Conservation (phyloP, 92 coral and sea anemone species). For the Galaxea fascicularis region DNA sequence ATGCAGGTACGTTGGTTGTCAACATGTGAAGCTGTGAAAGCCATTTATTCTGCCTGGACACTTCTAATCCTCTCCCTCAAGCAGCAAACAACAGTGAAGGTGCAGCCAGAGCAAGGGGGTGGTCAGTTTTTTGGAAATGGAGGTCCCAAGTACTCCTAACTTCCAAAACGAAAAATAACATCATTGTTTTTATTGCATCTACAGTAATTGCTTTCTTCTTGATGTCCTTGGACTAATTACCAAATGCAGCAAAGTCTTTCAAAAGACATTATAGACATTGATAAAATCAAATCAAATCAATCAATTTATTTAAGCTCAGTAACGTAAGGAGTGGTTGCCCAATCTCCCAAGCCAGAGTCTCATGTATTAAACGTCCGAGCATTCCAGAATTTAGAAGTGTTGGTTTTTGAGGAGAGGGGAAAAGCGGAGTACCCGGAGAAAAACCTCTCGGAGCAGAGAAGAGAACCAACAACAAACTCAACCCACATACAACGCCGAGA, state of each 20-base stretch:
- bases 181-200: slow-evolving; percentile 40
- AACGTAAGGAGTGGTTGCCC: no score
- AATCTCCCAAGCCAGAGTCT: slow-evolving; percentile 37
- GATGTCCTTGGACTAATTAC: slow-evolving; percentile 39
- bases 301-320: no score
- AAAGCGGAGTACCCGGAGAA: no score
- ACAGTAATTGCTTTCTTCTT: slow-evolving; percentile 44
- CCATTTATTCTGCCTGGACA: slow-evolving; percentile 52
- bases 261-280: slow-evolving; percentile 39
- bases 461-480: no score
- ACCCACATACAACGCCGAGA: no score
- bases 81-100: no score
- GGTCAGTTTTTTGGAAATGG: slow-evolving; percentile 20
- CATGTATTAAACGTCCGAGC: no score
- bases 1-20: slow-evolving; percentile 42
- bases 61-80: slow-evolving; percentile 21
- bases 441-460: no score
- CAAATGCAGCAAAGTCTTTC: slow-evolving; percentile 51
- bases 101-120: no score
- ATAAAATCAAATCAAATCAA: slow-evolving; percentile 36
- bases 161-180: no score
- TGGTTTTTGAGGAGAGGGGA: no score
- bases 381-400: no score
- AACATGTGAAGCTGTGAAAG: slow-evolving; percentile 41
- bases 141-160: slow-evolving; percentile 21